Base-by-base conservation (phyloP, 2,113 vertebrate genomes). In the Monarcha castaneiventris region DNA sequence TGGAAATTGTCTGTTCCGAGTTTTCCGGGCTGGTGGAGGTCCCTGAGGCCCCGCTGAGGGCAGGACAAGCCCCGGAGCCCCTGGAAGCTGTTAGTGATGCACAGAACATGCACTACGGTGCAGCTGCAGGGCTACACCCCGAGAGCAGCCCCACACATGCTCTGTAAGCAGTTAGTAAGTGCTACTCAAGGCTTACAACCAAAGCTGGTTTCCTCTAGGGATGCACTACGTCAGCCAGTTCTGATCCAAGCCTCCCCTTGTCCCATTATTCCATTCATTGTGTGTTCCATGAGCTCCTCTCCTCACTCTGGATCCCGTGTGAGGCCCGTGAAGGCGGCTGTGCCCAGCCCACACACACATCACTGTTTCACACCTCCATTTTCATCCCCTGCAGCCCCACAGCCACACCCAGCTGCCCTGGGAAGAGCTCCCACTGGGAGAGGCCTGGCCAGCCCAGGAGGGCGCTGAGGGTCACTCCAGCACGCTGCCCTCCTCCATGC, bases 51-150 rank as follows among this genome's bases (percentile, higher is more conserved):
- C 69, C 84, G 20, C 37, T 26, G 55, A 82, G 51, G 64, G 56
- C 76, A 83, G 55, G 20, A 32, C 9, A 44, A 43, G 81, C 63
- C 67, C 84, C 39, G 25, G 16, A 58, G 90, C 30, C 55, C 27
- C 72, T 17, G 83, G 76, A 67, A 95, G 92, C 94, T 77, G 83
- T 94, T 92, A 92, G 96, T 92, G 62, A 77, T 44, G 80, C 93
- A 80, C 61, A 84, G 46, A 87, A 78, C 95, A 93, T 96, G 92
- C 93, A 89, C 39, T 27, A 72, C 2, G 0, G 55, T 33, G 32
- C 29, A 5, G 5, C 10, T 7, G 12, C 18, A 3, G 41, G 51
- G 87, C 29, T 43, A 27, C 69, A 33, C 39, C 35, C 77, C 23
- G 14, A 21, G 51, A 52, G 48, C 54, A 48, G 72, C 51, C 91